Evolutionary conservation across 2,797 vertebrate species (phyloP), one percentile per base, ranked within the genome.

Genomic region (Poeciliopsis turneri): DNA sequence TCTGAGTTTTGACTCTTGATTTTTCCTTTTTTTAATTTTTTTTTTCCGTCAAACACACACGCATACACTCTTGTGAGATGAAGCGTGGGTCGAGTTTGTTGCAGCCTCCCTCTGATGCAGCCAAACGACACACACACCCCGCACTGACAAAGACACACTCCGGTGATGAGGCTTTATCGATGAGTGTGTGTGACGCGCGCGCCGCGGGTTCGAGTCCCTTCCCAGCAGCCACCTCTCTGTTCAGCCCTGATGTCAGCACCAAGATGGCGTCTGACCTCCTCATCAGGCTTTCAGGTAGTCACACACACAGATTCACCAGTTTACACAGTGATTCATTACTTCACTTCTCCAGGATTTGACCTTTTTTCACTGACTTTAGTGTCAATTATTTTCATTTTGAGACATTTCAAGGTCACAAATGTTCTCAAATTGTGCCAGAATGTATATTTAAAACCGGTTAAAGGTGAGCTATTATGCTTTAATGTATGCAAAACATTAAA

Each of bases 191-290:
- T 2, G 57, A 66, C 43, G 16, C 81, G 15, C 78, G 59, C 72
- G 64, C 76, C 61, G 23, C 79, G 0, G 83, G 87, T 90, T 88
- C 90, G 5, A 92, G 90, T 47, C 92, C 92, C 75, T 90, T 96
- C 87, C 91, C 91, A 23, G 88, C 96, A 82, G 96, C 97, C 72
- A 97, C 97, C 78, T 97, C 97, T 72, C 95, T 99, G 87, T 99
- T 99, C 96, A 98, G 97, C 94, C 98, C 98, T 57, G 98, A 99
- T 94, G 98, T 99, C 94, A 97, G 96, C 90, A 96, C 96, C 90
- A 99, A 99, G 96, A 98, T 97, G 93, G 98, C 98, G 87, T 99
- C 98, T 10, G 97, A 99, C 96, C 97, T 99, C 93, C 98, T 99
- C 84, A 98, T 99, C 94, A 97, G 97, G 93, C 96, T 99, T 90